Evolutionary conservation across 2,113 vertebrate species (phyloP), one percentile per base, ranked within the genome.

Genomic region (Gadus chalcogrammus): DNA sequence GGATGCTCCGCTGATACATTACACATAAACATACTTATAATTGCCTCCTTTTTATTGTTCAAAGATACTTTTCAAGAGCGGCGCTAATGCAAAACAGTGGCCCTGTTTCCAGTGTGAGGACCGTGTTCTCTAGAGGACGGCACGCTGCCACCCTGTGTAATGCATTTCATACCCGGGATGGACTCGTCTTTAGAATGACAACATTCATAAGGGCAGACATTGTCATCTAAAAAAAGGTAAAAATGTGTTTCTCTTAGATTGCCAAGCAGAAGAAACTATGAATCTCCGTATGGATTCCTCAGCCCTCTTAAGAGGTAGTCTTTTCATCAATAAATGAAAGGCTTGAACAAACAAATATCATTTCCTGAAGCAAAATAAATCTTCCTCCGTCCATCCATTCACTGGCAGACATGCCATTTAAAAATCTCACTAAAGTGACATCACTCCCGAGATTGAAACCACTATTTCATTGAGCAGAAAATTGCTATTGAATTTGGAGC

Each of bases 391-490:
- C 88, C 85, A 83, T 90, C 84, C 75, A 89, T 87, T 85, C 86
- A 87, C 87, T 87, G 81, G 78, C 78, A 82, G 84, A 85, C 87
- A 65, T 79, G 85, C 77, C 84, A 79, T 88, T 91, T 86, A 81
- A 84, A 87, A 87, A 85, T 87, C 78, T 82, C 90, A 85, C 85
- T 70, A 87, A 90, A 88, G 85, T 89, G 82, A 85, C 88, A 87
- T 86, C 85, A 89, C 90, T 90, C 88, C 24, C 65, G 79, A 87
- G 90, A 90, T 88, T 89, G 88, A 88, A 89, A 88, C 88, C 88
- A 84, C 88, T 88, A 89, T 91, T 91, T 91, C 90, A 90, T 90
- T 90, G 88, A 88, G 86, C 84, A 88, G 88, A 89, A 90, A 89
- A 90, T 88, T 87, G 89, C 89, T 91, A 89, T 90, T 91, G 88